Evolutionary conservation across 2,888 invertebrate genomes (phyloP), one percentile per base, ranked within the genome.

Genomic region (Agrotis exclamationis): DNA sequence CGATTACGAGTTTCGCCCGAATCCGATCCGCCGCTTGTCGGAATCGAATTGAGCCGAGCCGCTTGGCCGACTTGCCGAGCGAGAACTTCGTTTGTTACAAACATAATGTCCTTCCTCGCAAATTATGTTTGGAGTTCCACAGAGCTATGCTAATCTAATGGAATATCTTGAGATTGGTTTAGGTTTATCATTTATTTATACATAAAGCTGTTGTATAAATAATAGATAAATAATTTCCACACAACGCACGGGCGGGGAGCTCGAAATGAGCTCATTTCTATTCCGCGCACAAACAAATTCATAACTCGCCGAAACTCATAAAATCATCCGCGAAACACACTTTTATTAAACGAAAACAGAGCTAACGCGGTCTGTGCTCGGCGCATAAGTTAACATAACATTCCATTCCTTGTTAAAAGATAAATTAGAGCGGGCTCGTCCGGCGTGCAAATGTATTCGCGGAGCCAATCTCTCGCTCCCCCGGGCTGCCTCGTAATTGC

Each of bases 321-420:
- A 92, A 92, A 93, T 91, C 91, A 92, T 91, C 90, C 89, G 88
- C 93, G 90, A 89, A 91, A 93, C 90, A 93, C 91, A 92, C 89
- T 93, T 92, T 92, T 92, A 93, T 93, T 94, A 93, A 94, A 93
- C 92, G 93, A 92, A 93, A 94, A 94, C 93, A 93, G 84, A 91
- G 91, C 88, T 91, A 92, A 92, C 89, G 87, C 89, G 89, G 91
- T 90, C 91, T 88, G 91, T 86, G 92, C 92, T 90, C 91, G 88
- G 91, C 86, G 92, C 92, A 91, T 92, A 94, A 95, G 94, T 94
- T 94, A 94, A 91, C 93, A 92, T 94, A 91, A 90, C 94, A 91
- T 92, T 93, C 89, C 89, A 87, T 85, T 88, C 87, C 93, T 94
- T 91, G 93, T 95, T 94, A 93, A 93, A 93, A 94, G 89, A 92